Evolutionary conservation across 2,113 vertebrate species (phyloP).

Genomic region (Thalassarche chlororhynchos): DNA sequence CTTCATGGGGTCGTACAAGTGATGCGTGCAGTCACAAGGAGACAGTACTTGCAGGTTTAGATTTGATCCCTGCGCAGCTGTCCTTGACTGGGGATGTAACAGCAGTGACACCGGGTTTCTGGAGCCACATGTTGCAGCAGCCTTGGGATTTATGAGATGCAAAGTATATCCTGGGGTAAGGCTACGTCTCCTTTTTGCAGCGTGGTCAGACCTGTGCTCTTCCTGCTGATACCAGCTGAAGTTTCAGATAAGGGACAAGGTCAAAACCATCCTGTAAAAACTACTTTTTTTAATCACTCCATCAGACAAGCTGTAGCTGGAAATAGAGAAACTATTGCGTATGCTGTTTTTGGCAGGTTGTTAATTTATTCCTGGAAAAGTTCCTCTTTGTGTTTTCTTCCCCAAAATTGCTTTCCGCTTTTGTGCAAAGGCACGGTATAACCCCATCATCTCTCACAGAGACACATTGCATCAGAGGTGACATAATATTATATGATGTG

Average conservation of each 20-base stretch:
- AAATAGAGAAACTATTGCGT: neutral
- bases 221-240: neutral
- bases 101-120: neutral
- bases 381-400: constrained; percentile 9
- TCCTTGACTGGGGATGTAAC: neutral
- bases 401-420: neutral
- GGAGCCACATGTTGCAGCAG: neutral
- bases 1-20: rapidly evolving
- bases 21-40: neutral
- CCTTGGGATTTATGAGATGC: neutral
- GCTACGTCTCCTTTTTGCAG: neutral
- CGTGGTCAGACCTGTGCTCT: neutral
- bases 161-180: neutral
- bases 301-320: neutral
- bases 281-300: neutral
- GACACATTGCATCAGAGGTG: neutral
- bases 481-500: neutral
- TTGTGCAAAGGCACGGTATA: neutral
- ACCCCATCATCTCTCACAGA: neutral
- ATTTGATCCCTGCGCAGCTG: neutral
- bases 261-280: neutral
- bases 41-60: neutral
- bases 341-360: neutral
- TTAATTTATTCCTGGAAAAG: constrained; percentile 7
- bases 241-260: neutral